A percentile compares a stretch with the other conserved stretches of the same genome.
Conservation (phyloP, 2,888 invertebrate species). For the Calliscelio sp. region DNA sequence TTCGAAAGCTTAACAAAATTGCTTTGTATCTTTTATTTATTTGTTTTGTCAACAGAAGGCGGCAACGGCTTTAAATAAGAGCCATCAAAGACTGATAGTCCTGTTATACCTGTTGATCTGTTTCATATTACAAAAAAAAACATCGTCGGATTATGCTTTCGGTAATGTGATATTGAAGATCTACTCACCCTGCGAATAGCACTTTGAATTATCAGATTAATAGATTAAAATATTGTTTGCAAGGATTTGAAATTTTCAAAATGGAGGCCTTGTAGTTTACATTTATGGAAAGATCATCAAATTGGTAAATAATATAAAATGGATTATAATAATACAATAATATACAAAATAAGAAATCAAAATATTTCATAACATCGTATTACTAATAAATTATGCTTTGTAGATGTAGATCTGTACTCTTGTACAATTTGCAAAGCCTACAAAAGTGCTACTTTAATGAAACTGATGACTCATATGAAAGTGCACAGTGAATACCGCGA, state of each 20-base stretch:
- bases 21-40: conserved; percentile 46
- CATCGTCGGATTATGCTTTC: conserved; percentile 55
- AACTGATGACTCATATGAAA: conserved; percentile 89
- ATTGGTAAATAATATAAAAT: conserved; percentile 81
- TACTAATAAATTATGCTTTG: too few species aligned
- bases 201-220: too few species aligned
- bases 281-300: conserved; percentile 90
- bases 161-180: conserved; percentile 45
- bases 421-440: conserved; percentile 88
- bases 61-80: conserved; percentile 42
- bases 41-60: conserved; percentile 49
- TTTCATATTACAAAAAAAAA: conserved; percentile 62
- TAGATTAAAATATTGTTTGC: too few species aligned
- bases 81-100: conserved; percentile 51
- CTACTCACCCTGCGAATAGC: conserved; percentile 64
- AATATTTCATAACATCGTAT: too few species aligned
- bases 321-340: not conserved
- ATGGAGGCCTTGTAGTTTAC: conserved; percentile 90
- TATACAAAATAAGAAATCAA: not conserved
- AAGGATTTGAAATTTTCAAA: conserved; percentile 86
- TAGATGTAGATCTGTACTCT: conserved; percentile 88
- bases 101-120: conserved; percentile 63
- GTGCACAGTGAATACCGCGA: conserved; percentile 87
- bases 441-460: conserved; percentile 87
- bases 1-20: too few species aligned